Conservation (phyloP, 2,113 vertebrate species). For the Pimephales promelas region DNA sequence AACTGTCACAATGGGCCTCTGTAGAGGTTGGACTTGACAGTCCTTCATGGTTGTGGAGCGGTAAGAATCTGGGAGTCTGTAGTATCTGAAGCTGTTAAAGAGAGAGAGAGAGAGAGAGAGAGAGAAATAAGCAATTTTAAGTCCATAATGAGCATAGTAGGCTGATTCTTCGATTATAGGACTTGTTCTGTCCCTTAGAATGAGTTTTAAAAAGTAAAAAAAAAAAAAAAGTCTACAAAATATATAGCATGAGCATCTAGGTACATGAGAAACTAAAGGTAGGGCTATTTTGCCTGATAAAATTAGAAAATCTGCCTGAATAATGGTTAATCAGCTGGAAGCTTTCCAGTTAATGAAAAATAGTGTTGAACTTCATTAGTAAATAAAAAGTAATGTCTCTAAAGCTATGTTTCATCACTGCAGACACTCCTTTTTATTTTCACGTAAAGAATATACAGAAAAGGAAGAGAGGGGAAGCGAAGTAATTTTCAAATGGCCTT, state of each 20-base stretch:
- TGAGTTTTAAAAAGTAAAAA: not conserved
- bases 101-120: not conserved
- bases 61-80: conserved; percentile 84
- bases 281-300: not conserved
- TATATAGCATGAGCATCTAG: not conserved
- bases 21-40: conserved; percentile 71
- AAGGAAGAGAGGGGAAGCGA: not conserved
- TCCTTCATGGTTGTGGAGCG: conserved; percentile 80
- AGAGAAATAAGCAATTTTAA: not conserved
- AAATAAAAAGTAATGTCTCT: not conserved
- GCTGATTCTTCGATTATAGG: not conserved
- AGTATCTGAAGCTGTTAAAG: conserved; percentile 85
- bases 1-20: conserved; percentile 77
- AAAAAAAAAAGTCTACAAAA: no score
- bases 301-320: not conserved
- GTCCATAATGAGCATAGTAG: no score
- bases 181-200: not conserved
- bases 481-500: not conserved
- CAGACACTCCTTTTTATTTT: not conserved
- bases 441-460: not conserved
- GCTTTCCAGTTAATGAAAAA: not conserved
- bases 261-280: not conserved
- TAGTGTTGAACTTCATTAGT: not conserved
- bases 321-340: not conserved
- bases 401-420: not conserved